phyloP scores from a whole-genome alignment of 2,888 invertebrate species.

The Cylloceria caligata region DNA sequence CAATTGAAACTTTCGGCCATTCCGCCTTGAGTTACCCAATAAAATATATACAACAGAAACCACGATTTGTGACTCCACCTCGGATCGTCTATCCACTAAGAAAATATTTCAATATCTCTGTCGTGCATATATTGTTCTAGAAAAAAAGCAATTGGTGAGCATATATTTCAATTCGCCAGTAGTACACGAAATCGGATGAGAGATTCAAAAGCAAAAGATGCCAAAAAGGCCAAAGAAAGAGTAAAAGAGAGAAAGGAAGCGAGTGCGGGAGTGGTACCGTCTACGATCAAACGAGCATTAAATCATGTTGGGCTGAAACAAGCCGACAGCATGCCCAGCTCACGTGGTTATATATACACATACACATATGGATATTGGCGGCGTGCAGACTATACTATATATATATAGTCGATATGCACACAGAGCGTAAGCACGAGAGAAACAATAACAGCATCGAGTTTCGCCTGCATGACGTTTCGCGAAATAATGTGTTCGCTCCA shows the following conservation, averaged over 20 bases:
- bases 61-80: too few relatives aligned
- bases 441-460: slow-evolving; percentile 60
- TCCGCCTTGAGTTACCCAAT: too few relatives aligned
- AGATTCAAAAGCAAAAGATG: slow-evolving; percentile 34
- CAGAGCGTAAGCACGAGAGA: slow-evolving; percentile 38
- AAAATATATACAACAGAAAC: too few relatives aligned
- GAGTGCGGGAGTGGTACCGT: slow-evolving; percentile 40
- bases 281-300: slow-evolving; percentile 60
- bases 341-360: slow-evolving; percentile 16
- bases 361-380: slow-evolving; percentile 6
- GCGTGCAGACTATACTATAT: background rate
- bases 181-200: slow-evolving; percentile 22
- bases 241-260: background rate
- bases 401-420: background rate
- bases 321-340: slow-evolving; percentile 46
- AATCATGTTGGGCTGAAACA: slow-evolving; percentile 65
- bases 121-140: background rate
- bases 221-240: background rate
- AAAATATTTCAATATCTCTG: too few relatives aligned
- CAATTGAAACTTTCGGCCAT: too few relatives aligned
- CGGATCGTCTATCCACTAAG: too few relatives aligned
- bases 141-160: too few relatives aligned
- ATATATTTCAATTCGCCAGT: slow-evolving; percentile 51
- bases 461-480: slow-evolving; percentile 50
- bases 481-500: slow-evolving; percentile 50